Base-by-base conservation (phyloP, 2,797 vertebrate species). In the Melanotaenia trifasciata region DNA sequence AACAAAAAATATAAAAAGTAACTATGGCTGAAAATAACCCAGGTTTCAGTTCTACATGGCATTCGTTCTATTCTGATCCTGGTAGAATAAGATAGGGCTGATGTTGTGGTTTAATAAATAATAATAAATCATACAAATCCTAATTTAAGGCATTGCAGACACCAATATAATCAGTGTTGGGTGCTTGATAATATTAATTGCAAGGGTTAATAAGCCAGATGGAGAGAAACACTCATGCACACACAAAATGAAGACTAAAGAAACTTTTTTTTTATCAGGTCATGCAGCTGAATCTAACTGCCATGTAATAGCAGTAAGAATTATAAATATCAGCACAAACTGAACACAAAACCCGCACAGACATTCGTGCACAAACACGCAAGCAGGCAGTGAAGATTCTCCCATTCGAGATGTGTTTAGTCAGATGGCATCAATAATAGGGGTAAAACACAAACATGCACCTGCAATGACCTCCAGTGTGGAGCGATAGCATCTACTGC, bases 31-130 rank as follows among this genome's bases (percentile, higher is more conserved):
- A 84, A 87, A 91, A 90, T 88, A 92, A 83, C 76, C 77, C 69
- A 74, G 72, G 62, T 90, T 92, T 91, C 77, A 91, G 91, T 91
- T 91, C 86, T 89, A 91, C 78, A 32, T 74, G 79, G 89, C 85
- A 91, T 92, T 92, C 90, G 87, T 92, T 87, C 88, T 80, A 78
- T 81, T 63, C 53, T 68, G 78, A 77, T 85, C 73, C 82, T 74
- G 79, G 62, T 53, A 75, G 64, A 80, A 43, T 74, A 79, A 85
- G 79, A 84, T 72, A 67, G 73, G 83, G 71, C 75, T 22, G 65
- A 70, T 75, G 78, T 72, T 35, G 20, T 64, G 74, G 78, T 86
- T 88, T 89, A 89, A 93, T 85, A 89, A 58, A 61, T 28, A 28
- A 64, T 38, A 51, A 76, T 62, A 74, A 77, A 73, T 38, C 63